Evolutionary conservation across 2,888 invertebrate genomes (phyloP).

Genomic region (Iphiclides podalirius): DNA sequence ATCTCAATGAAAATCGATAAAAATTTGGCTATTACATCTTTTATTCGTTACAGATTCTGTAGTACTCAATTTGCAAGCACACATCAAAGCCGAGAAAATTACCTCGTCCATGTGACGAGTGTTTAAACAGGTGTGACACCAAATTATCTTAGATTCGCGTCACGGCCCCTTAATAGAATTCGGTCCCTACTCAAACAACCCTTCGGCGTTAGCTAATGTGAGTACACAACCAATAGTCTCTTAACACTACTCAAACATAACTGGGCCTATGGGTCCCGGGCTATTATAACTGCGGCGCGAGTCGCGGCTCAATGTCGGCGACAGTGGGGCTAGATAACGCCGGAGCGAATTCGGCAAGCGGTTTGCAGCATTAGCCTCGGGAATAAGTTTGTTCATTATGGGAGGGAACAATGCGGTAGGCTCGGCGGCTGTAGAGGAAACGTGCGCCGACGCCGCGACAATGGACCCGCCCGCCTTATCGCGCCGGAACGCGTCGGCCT

Average conservation of each 20-base stretch:
- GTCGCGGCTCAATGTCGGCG: slow-evolving; percentile 44
- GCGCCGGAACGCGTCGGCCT: slow-evolving; percentile 72
- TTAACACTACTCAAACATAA: slow-evolving; percentile 71
- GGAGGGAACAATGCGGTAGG: slow-evolving; percentile 71
- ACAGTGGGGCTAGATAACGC: slow-evolving; percentile 64
- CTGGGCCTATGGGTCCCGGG: slow-evolving; percentile 60
- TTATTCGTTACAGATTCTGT: no score
- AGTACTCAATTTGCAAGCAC: slow-evolving; percentile 1
- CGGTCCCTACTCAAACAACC: slow-evolving; percentile 64
- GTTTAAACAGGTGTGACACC: slow-evolving; percentile 42
- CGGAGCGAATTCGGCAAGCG: slow-evolving; percentile 64
- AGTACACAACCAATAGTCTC: slow-evolving; percentile 54
- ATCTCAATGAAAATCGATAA: no score
- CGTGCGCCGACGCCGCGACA: slow-evolving; percentile 78
- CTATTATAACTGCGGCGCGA: slow-evolving; percentile 50
- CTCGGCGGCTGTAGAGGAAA: slow-evolving; percentile 75
- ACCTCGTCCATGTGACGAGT: slow-evolving; percentile 20
- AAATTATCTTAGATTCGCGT: slow-evolving; percentile 36
- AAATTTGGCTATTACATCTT: no score
- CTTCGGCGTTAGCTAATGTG: slow-evolving; percentile 54
- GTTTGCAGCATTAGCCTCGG: slow-evolving; percentile 67
- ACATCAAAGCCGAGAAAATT: slow-evolving; percentile 14
- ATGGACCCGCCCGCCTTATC: slow-evolving; percentile 73
- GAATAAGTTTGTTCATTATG: slow-evolving; percentile 79
- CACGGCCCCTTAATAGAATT: slow-evolving; percentile 54